phyloP scores from a whole-genome alignment of 2,113 vertebrate species.

The Microtus oregoni region DNA sequence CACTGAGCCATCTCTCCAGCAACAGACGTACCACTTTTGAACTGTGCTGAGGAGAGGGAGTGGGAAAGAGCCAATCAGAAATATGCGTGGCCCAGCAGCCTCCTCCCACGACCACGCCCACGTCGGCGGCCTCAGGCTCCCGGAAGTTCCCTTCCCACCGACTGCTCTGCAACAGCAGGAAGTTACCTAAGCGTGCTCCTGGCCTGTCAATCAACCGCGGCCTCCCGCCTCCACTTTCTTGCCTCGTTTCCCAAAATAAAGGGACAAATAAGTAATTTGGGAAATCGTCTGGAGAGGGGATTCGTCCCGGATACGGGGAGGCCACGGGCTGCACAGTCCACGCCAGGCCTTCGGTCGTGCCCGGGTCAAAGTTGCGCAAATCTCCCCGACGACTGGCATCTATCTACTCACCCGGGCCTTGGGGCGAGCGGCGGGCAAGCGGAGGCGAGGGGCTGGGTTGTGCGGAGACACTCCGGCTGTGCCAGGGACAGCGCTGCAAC shows the following conservation, averaged over 20 bases:
- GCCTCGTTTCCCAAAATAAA: constrained; percentile 56
- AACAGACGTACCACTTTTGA: constrained; percentile 17
- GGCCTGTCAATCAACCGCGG: constrained; percentile 80
- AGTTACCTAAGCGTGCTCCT: constrained; percentile 76
- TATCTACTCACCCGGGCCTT: constrained; percentile 70
- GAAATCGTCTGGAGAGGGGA: constrained; percentile 8
- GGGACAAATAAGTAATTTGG: constrained; percentile 73
- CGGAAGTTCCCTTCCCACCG: constrained; percentile 75
- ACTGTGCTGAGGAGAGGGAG: constrained; percentile 44
- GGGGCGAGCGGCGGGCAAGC: constrained; percentile 37
- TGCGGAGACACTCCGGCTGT: constrained; percentile 76
- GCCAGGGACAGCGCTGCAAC: constrained; percentile 83
- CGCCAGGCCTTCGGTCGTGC: constrained; percentile 35
- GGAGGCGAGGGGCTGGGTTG: constrained; percentile 71
- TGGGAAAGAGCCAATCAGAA: constrained; percentile 70
- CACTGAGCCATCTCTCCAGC: too few relatives aligned
- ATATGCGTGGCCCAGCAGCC: constrained; percentile 66
- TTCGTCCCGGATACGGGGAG: constrained; percentile 7
- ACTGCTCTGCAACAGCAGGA: constrained; percentile 61
- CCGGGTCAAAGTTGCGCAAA: constrained; percentile 79
- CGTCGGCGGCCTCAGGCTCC: constrained; percentile 75
- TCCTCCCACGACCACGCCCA: constrained; percentile 77
- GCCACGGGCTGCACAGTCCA: constrained; percentile 56
- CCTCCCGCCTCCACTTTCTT: constrained; percentile 75
- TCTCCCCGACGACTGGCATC: constrained; percentile 59